A percentile compares a stretch with the other conserved stretches of the same genome.
These are phyloP conservation scores for Alcedo atthis DNA, from an alignment of 2,797 vertebrate genomes.

Conservation along the genomic window DNA sequence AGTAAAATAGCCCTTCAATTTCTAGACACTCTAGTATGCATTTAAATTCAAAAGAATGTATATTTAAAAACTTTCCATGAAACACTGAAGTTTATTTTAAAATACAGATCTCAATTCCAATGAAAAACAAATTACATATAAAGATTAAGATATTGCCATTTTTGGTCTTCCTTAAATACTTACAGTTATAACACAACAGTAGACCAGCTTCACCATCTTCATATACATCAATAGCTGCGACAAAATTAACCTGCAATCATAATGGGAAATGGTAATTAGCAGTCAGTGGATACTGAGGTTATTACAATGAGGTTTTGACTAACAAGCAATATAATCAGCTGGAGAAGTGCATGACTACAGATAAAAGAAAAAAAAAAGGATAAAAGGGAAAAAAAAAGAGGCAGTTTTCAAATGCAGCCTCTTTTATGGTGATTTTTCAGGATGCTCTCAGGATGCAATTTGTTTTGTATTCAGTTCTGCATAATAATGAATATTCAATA, in stretches of 20 bases:
- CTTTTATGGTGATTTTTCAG: not conserved
- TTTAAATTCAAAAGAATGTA: not conserved
- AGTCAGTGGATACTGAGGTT: not conserved
- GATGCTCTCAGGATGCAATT: not conserved
- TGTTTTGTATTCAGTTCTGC: not conserved
- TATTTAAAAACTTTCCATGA: not conserved
- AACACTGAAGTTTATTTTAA: not conserved
- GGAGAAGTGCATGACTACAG: not conserved
- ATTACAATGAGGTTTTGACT: not conserved
- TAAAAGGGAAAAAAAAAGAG: not conserved
- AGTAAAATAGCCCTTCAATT: not conserved
- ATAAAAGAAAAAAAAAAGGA: not conserved
- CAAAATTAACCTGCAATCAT: conserved; percentile 93
- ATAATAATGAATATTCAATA: not conserved
- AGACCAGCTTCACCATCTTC: conserved; percentile 97
- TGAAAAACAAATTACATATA: not conserved
- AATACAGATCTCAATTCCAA: not conserved
- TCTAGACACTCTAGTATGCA: not conserved
- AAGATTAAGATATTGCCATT: not conserved
- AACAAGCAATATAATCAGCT: not conserved
- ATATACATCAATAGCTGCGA: conserved; percentile 97
- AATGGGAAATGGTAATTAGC: conserved; percentile 38
- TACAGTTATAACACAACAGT: conserved; percentile 97
- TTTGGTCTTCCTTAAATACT: conserved; percentile 70
- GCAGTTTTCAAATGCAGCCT: not conserved